phyloP scores from a whole-genome alignment of 2,797 vertebrate species.

The Aulostomus chinensis region DNA sequence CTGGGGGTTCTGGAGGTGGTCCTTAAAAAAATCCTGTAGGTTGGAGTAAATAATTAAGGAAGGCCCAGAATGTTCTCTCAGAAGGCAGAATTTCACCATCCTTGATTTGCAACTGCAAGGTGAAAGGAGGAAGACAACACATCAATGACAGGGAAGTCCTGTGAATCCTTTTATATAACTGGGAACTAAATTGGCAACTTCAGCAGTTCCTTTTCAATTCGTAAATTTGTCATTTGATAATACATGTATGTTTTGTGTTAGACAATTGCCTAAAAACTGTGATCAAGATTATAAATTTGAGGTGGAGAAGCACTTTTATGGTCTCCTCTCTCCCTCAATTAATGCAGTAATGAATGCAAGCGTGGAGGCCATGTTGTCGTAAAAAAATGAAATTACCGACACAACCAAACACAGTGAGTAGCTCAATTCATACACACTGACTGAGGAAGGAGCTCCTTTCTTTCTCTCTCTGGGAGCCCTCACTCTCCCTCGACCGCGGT shows the following conservation, averaged over 20 bases:
- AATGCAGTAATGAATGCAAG: background rate
- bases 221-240: no score
- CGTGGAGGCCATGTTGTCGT: background rate
- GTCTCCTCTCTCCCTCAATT: no score
- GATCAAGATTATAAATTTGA: no score
- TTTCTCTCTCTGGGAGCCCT: background rate
- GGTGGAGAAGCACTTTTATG: no score
- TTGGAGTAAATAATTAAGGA: conserved; percentile 39
- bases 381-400: background rate
- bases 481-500: background rate
- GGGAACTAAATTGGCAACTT: no score
- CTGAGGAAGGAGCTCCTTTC: background rate
- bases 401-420: background rate
- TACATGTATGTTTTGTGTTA: no score
- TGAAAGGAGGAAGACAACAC: conserved; percentile 1
- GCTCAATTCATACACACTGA: background rate
- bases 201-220: no score
- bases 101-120: conserved; percentile 17
- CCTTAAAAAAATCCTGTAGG: conserved; percentile 25
- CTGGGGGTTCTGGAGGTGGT: conserved; percentile 6
- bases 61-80: conserved; percentile 15
- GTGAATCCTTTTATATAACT: no score
- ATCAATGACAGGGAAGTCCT: background rate
- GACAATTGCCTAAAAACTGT: no score
- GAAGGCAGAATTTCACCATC: background rate